A percentile compares a stretch with the other conserved stretches of the same genome.
phyloP scores from a whole-genome alignment of 2,888 invertebrate genomes.

The Plebejus melissa region DNA sequence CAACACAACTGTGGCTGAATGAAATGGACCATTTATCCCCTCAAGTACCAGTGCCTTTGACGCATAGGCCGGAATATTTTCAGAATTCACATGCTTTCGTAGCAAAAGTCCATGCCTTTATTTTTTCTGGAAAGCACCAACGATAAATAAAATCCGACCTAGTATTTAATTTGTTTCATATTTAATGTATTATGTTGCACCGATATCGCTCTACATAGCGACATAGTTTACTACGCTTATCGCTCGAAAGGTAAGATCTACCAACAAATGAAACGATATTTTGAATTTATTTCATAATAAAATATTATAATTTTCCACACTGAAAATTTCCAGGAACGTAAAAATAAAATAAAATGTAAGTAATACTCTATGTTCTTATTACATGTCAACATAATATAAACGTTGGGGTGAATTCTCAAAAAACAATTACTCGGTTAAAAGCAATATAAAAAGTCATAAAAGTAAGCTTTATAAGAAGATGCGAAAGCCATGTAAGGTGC shows the following conservation, averaged over 20 bases:
- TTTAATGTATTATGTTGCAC: too few species aligned
- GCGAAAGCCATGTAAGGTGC: slow-evolving; percentile 45
- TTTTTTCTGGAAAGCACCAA: neutral
- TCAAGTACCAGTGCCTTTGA: slow-evolving; percentile 51
- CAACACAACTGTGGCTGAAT: slow-evolving; percentile 35
- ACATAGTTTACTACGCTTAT: neutral
- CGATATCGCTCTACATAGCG: too few species aligned
- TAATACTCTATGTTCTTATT: neutral
- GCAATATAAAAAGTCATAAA: slow-evolving; percentile 32
- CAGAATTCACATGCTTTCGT: neutral
- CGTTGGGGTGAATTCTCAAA: slow-evolving; percentile 13
- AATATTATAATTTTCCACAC: neutral
- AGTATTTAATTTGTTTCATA: too few species aligned
- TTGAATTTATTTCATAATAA: neutral
- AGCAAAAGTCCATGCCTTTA: neutral
- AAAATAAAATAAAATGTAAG: neutral
- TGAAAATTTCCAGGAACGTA: neutral
- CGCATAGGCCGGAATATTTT: slow-evolving; percentile 40
- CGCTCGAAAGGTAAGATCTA: neutral
- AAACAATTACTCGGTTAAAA: slow-evolving; percentile 25
- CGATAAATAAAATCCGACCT: too few species aligned
- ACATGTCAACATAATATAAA: neutral
- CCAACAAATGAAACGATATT: neutral
- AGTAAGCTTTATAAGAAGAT: slow-evolving; percentile 40
- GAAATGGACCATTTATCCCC: slow-evolving; percentile 47